Base-by-base conservation (phyloP, 1,140 invertebrate genomes). In the Linepithema humile region DNA sequence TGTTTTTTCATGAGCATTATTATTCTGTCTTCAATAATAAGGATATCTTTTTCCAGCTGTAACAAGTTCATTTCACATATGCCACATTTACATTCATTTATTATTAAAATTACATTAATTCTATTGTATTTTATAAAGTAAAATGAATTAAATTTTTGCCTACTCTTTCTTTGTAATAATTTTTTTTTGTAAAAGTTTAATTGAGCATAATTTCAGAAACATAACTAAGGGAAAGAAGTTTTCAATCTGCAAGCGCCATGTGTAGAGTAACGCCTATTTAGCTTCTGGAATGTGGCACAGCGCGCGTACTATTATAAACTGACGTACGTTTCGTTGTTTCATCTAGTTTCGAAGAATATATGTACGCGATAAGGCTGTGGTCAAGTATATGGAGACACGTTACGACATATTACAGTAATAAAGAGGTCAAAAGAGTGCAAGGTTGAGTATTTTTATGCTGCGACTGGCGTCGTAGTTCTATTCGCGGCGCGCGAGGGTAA, bases 341-440 rank as follows among this genome's bases (percentile, higher is more conserved):
- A 70, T 69, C 32, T 55, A 80, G 64, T 69, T 78, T 78, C 62
- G 57, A 82, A 77, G 69, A 15, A 32, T 65, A 72, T 26, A 32
- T 62, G 12, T 53, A 69, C 10, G 23, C 5, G 43, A 40, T 65
- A 53, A 67, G 23, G 43, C 17, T 12, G 26, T 0, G 2, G 7
- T 55, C 29, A 38, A 7, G 32, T 78, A 78, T 20, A 50, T 78
- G 73, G 62, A 77, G 67, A 50, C 67, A 55, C 23, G 32, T 62
- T 59, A 53, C 23, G 83, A 60, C 57, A 82, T 60, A 48, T 60
- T 45, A 69, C 65, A 55, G 70, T 60, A 85, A 72, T 62, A 85
- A 91, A 86, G 75, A 83, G 82, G 85, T 90, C 83, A 90, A 78
- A 80, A 82, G 69, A 55, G 53, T 67, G 67, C 86, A 88, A 91